These are phyloP conservation scores for Theretra japonica DNA, from an alignment of 2,888 invertebrate species.

Conservation along the genomic window DNA sequence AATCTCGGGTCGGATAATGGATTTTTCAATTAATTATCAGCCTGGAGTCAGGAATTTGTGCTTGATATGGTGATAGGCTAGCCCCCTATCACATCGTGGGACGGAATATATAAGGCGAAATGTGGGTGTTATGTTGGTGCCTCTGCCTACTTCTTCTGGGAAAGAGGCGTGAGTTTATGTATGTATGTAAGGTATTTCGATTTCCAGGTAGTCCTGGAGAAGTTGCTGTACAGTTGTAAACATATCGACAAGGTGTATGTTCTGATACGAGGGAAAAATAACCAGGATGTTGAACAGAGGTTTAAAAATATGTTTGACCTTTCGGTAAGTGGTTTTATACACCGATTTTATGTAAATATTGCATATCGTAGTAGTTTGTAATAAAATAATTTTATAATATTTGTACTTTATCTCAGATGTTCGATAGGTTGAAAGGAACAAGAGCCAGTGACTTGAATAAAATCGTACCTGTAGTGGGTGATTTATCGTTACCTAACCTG, in stretches of 20 bases:
- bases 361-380: no score
- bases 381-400: no score
- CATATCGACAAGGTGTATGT: constrained; percentile 32
- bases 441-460: constrained; percentile 86
- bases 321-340: not conserved
- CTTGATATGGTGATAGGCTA: no score
- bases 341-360: no score
- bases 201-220: constrained; percentile 36
- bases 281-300: not conserved
- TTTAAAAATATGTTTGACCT: not conserved
- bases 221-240: constrained; percentile 37
- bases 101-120: no score
- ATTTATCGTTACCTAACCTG: constrained; percentile 89
- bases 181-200: not conserved
- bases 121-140: no score
- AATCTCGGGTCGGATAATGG: no score
- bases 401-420: constrained; percentile 86
- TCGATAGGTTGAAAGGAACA: constrained; percentile 87
- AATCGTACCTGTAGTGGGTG: constrained; percentile 89
- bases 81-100: no score
- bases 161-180: not conserved
- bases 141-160: no score
- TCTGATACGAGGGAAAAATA: constrained; percentile 32
- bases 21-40: no score
- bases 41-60: no score